Evolutionary conservation across 2,888 invertebrate species (phyloP).

Genomic region (Plagodis pulveraria): DNA sequence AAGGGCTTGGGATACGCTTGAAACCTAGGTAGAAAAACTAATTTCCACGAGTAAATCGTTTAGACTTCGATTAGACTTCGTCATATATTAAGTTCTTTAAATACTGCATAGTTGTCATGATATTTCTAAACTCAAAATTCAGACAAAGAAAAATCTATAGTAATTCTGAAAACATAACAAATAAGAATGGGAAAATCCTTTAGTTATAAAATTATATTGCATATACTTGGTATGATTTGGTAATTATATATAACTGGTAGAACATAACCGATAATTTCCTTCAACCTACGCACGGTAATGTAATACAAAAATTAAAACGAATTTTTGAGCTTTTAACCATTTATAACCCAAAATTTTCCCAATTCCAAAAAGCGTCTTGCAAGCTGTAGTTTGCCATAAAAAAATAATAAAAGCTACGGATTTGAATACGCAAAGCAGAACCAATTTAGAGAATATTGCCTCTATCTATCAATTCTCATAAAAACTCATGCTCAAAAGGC

Average conservation of each 20-base stretch:
- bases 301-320: too few species aligned
- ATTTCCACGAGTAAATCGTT: too few species aligned
- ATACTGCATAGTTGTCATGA: too few species aligned
- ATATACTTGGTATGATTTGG: neutral
- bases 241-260: too few species aligned
- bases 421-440: too few species aligned
- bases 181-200: slow-evolving; percentile 8
- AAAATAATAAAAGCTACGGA: neutral
- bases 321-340: neutral
- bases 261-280: neutral
- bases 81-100: too few species aligned
- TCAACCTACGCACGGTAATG: neutral
- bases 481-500: slow-evolving; percentile 20
- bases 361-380: slow-evolving; percentile 18
- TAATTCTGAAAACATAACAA: neutral
- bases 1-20: too few species aligned
- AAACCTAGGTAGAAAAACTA: too few species aligned
- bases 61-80: too few species aligned
- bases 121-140: neutral
- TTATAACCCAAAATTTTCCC: slow-evolving; percentile 13
- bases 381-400: slow-evolving; percentile 20
- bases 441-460: too few species aligned
- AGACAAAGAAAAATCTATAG: neutral
- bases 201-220: neutral
- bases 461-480: neutral